A percentile compares a stretch with the other conserved stretches of the same genome.
phyloP scores from a whole-genome alignment of 2,888 invertebrate genomes.

The Drosophila koepferae region DNA sequence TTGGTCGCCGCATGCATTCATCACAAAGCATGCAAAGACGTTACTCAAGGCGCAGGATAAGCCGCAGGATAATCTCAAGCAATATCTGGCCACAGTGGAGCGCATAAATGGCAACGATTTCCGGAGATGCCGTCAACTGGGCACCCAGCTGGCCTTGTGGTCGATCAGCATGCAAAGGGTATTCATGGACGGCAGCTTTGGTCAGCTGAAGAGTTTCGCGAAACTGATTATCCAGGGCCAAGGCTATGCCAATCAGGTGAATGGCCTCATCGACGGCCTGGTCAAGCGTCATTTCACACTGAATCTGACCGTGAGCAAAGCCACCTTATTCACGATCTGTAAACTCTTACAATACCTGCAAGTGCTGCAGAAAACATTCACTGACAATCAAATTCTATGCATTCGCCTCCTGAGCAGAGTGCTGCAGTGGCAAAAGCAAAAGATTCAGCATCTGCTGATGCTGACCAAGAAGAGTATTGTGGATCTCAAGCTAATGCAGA shows the following conservation, averaged over 20 bases:
- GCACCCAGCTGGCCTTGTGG: slow-evolving; percentile 87
- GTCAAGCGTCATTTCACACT: slow-evolving; percentile 90
- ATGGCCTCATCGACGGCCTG: slow-evolving; percentile 87
- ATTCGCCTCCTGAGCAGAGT: slow-evolving; percentile 91
- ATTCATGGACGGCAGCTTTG: slow-evolving; percentile 85
- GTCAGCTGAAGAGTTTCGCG: slow-evolving; percentile 86
- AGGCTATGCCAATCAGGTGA: slow-evolving; percentile 89
- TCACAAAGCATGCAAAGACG: slow-evolving; percentile 88
- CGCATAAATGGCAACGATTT: slow-evolving; percentile 45
- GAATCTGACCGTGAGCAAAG: slow-evolving; percentile 91
- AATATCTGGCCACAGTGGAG: slow-evolving; percentile 87
- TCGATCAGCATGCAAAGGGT: slow-evolving; percentile 87
- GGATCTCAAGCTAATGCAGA: slow-evolving; percentile 64
- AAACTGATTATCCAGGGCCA: slow-evolving; percentile 86
- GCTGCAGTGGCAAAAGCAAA: slow-evolving; percentile 88
- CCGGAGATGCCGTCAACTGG: slow-evolving; percentile 86
- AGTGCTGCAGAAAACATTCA: slow-evolving; percentile 90
- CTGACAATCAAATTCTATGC: slow-evolving; percentile 89
- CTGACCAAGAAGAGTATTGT: slow-evolving; percentile 51
- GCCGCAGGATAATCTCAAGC: slow-evolving; percentile 83
- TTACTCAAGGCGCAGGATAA: slow-evolving; percentile 86
- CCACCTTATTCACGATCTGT: slow-evolving; percentile 90
- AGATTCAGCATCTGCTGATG: slow-evolving; percentile 52
- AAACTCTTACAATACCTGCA: slow-evolving; percentile 93
- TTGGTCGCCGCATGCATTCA: slow-evolving; percentile 94